Base-by-base conservation (phyloP, 2,113 vertebrate species). In the Carassius gibelio region DNA sequence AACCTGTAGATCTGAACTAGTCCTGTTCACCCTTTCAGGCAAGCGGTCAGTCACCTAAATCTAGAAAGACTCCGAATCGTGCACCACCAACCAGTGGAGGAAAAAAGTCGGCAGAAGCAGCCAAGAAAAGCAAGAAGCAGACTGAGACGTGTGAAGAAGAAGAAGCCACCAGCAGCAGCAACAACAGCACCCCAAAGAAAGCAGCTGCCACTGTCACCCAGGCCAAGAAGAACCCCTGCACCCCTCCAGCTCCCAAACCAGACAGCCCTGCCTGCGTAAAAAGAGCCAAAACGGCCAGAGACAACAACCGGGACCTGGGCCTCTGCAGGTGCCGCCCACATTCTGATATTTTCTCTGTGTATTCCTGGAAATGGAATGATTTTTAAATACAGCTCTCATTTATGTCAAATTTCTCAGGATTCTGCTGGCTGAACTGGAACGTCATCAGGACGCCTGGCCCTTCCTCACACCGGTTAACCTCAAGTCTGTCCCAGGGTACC, bases 381-480 rank as follows among this genome's bases (percentile, higher is more conserved):
- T 55, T 66, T 85, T 61, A 52, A 21, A 87, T 15, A 86, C 19
- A n/a, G 21, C 7, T 7, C 64, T 68, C 64, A 36, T 66, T 2
- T 85, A 0, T 78, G 30, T 30, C 1, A 30, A 30, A 30, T 93
- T 1, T 87, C 66, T 88, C 84, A 99, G 98, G 90, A 90, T 96
- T 84, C 97, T 99, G 87, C 95, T 99, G 84, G 97, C 97, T 62
- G 98, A 99, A 92, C 92, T 99, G 95, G 98, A 99, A 94, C 96
- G 96, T 68, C 98, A 99, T 93, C 96, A 97, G 89, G 98, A 99
- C 90, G 97, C 98, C 71, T 99, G 98, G 98, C 98, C 98, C 92
- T 99, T 99, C 90, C 94, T 99, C 91, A 97, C 97, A 88, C 98
- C 98, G 80, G 98, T 99, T 93, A 99, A 99, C 95, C 95, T 96